Evolutionary conservation across 1,140 invertebrate species (phyloP).

Genomic region (Wiebesia pumilae): DNA sequence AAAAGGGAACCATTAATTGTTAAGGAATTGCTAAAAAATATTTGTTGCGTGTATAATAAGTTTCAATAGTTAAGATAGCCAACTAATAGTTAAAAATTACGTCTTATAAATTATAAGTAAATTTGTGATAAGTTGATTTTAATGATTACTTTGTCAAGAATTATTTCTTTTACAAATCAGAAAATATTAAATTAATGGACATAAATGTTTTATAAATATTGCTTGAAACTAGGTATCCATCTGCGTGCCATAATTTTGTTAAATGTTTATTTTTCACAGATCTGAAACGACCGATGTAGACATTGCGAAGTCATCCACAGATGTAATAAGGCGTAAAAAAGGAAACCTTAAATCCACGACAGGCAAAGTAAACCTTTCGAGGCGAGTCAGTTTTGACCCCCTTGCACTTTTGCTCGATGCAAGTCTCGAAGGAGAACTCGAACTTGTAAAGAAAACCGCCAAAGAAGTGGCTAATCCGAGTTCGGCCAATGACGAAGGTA

Average conservation of each 20-base stretch:
- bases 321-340: slow-evolving; percentile 82
- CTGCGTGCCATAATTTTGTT: not conserved
- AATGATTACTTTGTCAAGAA: no score
- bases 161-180: no score
- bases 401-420: slow-evolving; percentile 96
- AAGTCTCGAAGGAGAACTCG: slow-evolving; percentile 97
- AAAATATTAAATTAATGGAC: not conserved
- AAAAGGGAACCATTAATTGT: no score
- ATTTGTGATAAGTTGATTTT: no score
- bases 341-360: slow-evolving; percentile 84
- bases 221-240: not conserved
- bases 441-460: slow-evolving; percentile 96
- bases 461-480: slow-evolving; percentile 94
- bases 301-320: slow-evolving; percentile 73
- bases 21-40: no score
- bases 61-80: no score
- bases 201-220: not conserved
- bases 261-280: slow-evolving; percentile 6
- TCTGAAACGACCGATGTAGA: slow-evolving; percentile 63
- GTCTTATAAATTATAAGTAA: no score
- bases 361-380: slow-evolving; percentile 82
- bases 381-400: slow-evolving; percentile 97
- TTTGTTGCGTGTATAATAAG: no score
- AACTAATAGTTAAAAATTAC: no score
- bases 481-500: slow-evolving; percentile 97